Percentiles rank a stretch among this genome's conserved stretches.
Conservation (phyloP, 1,140 invertebrate genomes). For the Trichonephila clavata region DNA sequence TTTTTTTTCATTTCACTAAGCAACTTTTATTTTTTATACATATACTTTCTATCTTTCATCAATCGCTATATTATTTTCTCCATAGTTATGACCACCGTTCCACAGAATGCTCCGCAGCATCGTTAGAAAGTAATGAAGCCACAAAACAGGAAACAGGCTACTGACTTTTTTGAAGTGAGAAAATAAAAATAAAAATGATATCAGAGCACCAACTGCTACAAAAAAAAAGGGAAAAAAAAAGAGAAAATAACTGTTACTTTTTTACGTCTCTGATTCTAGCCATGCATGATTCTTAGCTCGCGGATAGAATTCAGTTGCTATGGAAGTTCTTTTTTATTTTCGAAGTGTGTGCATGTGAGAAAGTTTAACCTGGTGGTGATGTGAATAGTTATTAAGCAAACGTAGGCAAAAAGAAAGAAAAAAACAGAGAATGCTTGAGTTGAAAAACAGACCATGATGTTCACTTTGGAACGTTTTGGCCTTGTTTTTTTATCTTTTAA, state of each 20-base stretch:
- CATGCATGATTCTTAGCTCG: not conserved
- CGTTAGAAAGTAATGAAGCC: not conserved
- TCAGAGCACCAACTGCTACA: not conserved
- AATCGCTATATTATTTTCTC: not conserved
- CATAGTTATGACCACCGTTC: not conserved
- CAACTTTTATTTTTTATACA: not conserved
- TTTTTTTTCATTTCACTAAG: not conserved
- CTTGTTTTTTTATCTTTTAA: not conserved
- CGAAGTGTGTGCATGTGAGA: not conserved
- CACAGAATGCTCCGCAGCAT: not conserved
- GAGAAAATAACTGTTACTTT: slow-evolving; percentile 15
- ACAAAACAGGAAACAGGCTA: not conserved
- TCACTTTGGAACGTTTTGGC: slow-evolving; percentile 1
- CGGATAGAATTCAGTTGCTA: not conserved
- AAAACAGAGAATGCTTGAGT: not conserved
- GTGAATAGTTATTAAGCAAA: not conserved
- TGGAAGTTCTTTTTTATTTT: not conserved
- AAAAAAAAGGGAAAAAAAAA: no score
- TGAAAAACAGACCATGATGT: not conserved
- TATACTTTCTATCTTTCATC: not conserved
- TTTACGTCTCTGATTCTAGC: not conserved
- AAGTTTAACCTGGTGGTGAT: not conserved
- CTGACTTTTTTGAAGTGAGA: not conserved
- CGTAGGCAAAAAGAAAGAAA: not conserved
- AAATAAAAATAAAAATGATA: not conserved